Evolutionary conservation across 2,113 vertebrate genomes (phyloP), one percentile per base, ranked within the genome.

Genomic region (Holacanthus passer): DNA sequence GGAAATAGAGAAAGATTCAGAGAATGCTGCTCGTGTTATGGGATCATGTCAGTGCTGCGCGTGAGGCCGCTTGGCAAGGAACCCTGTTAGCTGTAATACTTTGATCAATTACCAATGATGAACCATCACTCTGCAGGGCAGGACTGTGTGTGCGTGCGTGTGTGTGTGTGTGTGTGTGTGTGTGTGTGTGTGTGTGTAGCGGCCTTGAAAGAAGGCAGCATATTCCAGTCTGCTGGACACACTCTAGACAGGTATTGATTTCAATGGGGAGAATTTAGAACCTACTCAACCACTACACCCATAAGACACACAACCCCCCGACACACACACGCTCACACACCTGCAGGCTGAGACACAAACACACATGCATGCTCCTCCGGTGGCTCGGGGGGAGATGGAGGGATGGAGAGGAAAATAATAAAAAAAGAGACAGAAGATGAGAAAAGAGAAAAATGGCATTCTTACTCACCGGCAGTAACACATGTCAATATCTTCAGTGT

Each of bases 221-320:
- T 86, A 90, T 87, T 90, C 84, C 77, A 88, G 87, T 83, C 78
- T 87, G 81, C 82, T 89, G 89, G 89, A 91, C 91, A 88, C 87
- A 77, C 89, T 92, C 67, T 66, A 84, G 91, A 92, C 90, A 92
- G 76, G 39, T 93, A 94, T 93, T 82, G 94, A 94, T 94, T 92
- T 89, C 73, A 88, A 73, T 78, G 71, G 68, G 73, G 79, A 90
- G 88, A 91, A 91, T 91, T 92, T 91, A 92, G 86, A 92, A 87
- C 87, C 87, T 79, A 68, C 70, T 88, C 87, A 81, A 86, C 64
- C 80, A 69, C 64, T 81, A 78, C 77, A 60, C 77, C 53, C 68
- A 48, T 81, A 77, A 74, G 43, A 87, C 77, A 53, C 76, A n/a
- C n/a, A n/a, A n/a, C 7, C 29, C 20, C 24, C 5, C 22, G 41